Conservation (phyloP, 2,113 vertebrate species). For the Scalopus aquaticus region DNA sequence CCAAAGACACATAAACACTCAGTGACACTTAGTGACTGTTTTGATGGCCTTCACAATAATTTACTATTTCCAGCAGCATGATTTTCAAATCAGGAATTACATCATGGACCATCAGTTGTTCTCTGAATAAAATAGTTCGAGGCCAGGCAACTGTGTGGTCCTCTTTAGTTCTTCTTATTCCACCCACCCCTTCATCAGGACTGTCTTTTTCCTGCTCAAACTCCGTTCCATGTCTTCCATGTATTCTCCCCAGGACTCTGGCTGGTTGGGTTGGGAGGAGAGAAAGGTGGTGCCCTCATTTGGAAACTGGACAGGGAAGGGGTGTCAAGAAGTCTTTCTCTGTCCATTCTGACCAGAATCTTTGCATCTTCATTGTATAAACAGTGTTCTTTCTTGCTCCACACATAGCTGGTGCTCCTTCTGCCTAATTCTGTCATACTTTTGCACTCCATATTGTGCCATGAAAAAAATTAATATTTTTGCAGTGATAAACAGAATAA, state of each 20-base stretch:
- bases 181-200: background rate
- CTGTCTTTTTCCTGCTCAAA: background rate
- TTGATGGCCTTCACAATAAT: background rate
- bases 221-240: background rate
- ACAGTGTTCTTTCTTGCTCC: too few relatives aligned
- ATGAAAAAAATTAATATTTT: background rate
- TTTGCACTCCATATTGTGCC: background rate
- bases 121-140: background rate
- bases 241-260: background rate
- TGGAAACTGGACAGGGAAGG: background rate
- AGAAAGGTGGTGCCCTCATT: background rate
- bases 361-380: background rate
- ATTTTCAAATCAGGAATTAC: background rate
- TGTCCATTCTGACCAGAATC: background rate
- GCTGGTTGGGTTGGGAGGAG: background rate
- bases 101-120: background rate
- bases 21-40: background rate
- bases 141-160: background rate
- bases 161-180: background rate
- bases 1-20: too few relatives aligned
- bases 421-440: background rate
- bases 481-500: background rate
- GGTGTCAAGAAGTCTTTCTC: background rate
- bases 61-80: background rate
- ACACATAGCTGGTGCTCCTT: accelerated